Base-by-base conservation (phyloP, 2,888 invertebrate species). In the Sarcophaga rosellei region DNA sequence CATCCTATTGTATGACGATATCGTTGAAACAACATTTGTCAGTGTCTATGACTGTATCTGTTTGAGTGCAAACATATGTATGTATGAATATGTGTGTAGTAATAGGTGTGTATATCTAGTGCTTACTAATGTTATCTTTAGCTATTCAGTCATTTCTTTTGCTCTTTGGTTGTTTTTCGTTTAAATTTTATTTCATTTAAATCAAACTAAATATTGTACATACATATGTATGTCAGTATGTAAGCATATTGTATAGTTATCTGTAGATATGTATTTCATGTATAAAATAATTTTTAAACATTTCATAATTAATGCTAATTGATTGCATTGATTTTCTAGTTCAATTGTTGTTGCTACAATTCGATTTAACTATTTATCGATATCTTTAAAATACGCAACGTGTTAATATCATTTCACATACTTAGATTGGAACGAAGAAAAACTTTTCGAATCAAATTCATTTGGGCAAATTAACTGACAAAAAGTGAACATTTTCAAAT, bases 251-350 rank as follows among this genome's bases (percentile, higher is more conserved):
- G 10, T 35, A 35, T 35, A 35, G 10, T 61, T 35, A 73, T 73
- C 21, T 17, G 0, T 61, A 61, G 61, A 59, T 57, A n/a, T n/a
- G n/a, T n/a, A 79, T 63, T 63, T 65, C 44, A 20, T 62, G 10
- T 65, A 59, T 44, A 23, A 65, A 81, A 86, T 61, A 10, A 68
- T 66, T 85, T 77, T 84, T 62, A 25, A 70, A 73, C 45, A 74
- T 89, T 90, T 91, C 89, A 89, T 92, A 91, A 92, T 91, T 90
- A 91, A 91, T 90, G 91, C 90, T 91, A 91, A 92, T 91, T 91
- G 90, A 88, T 88, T 88, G 89, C 89, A 90, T 89, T 89, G 90
- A 89, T 80, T 91, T 90, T 92, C 89, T 89, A 90, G 90, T 90
- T 89, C 91, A 90, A 72, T 90, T 89, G 88, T 90, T 89, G 88